phyloP scores from a whole-genome alignment of 2,113 vertebrate genomes.

The Alligator sinensis region DNA sequence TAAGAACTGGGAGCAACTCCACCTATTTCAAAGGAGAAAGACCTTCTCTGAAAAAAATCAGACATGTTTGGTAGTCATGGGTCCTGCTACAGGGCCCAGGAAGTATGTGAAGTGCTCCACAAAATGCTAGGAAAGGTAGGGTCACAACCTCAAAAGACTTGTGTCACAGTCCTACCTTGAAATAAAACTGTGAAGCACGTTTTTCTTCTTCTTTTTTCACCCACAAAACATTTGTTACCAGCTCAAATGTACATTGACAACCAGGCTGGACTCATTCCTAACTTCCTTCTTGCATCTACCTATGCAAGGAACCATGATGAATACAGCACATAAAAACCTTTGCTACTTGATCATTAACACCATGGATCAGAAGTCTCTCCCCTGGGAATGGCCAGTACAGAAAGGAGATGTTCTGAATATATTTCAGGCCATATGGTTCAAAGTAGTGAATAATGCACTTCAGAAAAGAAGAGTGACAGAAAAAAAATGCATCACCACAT shows the following conservation, averaged over 20 bases:
- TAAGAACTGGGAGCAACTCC: too few relatives aligned
- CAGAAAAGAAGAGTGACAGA: slow-evolving; percentile 18
- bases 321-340: slow-evolving; percentile 34
- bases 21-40: too few relatives aligned
- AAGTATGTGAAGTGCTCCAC: neutral
- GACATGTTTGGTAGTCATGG: too few relatives aligned
- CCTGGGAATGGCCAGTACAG: slow-evolving; percentile 36
- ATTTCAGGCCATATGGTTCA: slow-evolving; percentile 50
- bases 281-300: slow-evolving; percentile 38
- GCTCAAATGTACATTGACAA: neutral
- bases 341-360: neutral
- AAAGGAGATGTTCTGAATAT: slow-evolving; percentile 51
- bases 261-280: neutral
- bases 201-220: neutral
- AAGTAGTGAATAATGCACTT: slow-evolving; percentile 56
- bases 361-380: neutral
- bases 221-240: neutral
- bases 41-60: too few relatives aligned
- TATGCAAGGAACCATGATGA: slow-evolving; percentile 8
- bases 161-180: too few relatives aligned
- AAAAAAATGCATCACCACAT: neutral
- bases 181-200: neutral
- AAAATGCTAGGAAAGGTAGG: neutral
- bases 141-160: neutral
- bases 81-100: too few relatives aligned